phyloP scores from a whole-genome alignment of 2,797 vertebrate genomes.

The Catamblyrhynchus diadema region DNA sequence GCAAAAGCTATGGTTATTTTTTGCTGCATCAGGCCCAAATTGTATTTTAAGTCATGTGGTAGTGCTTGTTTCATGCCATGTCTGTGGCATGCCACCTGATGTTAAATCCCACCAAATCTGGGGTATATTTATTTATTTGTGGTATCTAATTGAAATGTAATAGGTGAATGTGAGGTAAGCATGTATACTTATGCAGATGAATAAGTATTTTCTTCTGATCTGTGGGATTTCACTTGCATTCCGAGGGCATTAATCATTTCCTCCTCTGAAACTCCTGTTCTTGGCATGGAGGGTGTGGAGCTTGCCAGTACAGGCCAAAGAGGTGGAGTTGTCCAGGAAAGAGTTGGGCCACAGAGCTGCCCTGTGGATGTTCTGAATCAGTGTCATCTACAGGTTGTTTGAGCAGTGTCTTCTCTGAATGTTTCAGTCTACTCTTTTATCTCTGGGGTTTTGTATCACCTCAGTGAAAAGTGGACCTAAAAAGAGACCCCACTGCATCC shows the following conservation, averaged over 20 bases:
- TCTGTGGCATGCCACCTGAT: not conserved
- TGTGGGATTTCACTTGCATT: constrained; percentile 37
- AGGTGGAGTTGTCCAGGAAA: not conserved
- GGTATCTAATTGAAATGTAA: not conserved
- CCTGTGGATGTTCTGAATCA: not conserved
- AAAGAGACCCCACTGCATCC: not conserved
- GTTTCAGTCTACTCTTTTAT: not conserved
- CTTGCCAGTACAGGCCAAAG: not conserved
- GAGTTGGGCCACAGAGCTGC: not conserved
- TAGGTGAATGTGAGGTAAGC: not conserved
- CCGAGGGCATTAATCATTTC: constrained; percentile 39
- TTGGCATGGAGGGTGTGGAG: not conserved
- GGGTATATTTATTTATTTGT: not conserved
- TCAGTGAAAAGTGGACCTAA: not conserved
- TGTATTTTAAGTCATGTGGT: not conserved
- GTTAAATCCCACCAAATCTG: not conserved
- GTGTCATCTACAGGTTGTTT: not conserved
- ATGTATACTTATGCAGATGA: not conserved
- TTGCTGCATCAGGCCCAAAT: not conserved
- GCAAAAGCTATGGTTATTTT: not conserved
- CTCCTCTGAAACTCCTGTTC: not conserved
- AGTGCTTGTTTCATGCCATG: not conserved
- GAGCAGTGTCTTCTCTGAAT: not conserved
- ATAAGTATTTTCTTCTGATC: not conserved
- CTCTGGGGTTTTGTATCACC: not conserved